Evolutionary conservation across 2,888 invertebrate species (phyloP).

Genomic region (Chymomyza fuscimana): DNA sequence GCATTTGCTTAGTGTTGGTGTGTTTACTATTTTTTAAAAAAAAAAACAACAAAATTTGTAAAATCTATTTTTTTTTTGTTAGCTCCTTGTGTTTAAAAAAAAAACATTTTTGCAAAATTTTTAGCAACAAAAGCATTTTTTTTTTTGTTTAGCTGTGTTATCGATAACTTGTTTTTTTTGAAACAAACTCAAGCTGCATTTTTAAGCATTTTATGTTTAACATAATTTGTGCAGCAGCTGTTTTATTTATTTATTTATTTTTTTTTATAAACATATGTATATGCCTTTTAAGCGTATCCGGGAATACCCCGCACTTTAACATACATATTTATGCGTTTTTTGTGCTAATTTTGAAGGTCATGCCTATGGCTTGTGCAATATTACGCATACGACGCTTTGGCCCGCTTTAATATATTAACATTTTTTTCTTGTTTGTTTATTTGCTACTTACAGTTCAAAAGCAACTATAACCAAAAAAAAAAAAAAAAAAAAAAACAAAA

Average conservation of each 20-base stretch:
- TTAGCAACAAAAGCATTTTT: not conserved
- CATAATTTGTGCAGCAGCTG: not conserved
- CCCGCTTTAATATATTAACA: constrained; percentile 28
- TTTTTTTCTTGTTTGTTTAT: constrained; percentile 7
- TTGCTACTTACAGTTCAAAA: constrained; percentile 15
- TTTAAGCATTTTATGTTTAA: not conserved
- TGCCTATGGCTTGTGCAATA: not conserved
- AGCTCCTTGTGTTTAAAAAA: not conserved
- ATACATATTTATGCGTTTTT: constrained; percentile 20
- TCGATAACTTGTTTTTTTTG: not conserved
- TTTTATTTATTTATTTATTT: constrained; percentile 1
- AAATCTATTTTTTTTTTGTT: not conserved
- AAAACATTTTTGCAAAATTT: not conserved
- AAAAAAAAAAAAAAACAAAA: constrained; percentile 11
- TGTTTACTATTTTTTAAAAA: constrained; percentile 21
- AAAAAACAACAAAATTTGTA: not conserved
- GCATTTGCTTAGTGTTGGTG: constrained; percentile 1
- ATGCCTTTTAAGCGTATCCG: not conserved
- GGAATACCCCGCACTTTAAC: constrained; percentile 1
- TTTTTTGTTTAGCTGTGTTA: constrained; percentile 9
- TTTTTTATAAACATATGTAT: constrained; percentile 16
- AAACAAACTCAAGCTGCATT: not conserved
- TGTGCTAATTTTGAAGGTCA: constrained; percentile 22
- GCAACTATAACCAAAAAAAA: constrained; percentile 4
- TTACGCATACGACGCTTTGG: constrained; percentile 2